Evolutionary conservation across 92 coral and sea anemone genomes (phyloP), one percentile per base, ranked within the genome.

Genomic region (Muricea muricata): DNA sequence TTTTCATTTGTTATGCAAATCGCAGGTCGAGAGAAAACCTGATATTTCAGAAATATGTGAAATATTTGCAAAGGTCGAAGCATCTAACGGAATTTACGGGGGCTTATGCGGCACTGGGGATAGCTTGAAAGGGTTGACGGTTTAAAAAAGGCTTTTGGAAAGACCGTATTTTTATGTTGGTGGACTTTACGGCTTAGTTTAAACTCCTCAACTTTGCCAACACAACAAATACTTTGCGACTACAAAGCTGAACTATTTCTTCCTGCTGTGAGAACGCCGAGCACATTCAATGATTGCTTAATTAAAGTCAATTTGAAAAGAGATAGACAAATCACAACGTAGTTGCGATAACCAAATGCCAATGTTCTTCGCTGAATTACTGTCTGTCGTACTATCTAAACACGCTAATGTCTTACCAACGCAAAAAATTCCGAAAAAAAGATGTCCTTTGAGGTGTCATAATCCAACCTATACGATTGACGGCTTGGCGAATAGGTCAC

Each of bases 291-390:
- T 13, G 70, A 78, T 0, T 39, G 20, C 46, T 78, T 78, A 78
- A 78, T 78, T 78, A 78, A 78, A 78, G 83, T 78, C 83, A 78
- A 57, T 78, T 78, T 78, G 35, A 58, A 78, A 56, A 78, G 32
- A 56, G 48, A 78, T 33, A 17, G 42, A 3, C 33, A 31, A 15
- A 50, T 31, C 81, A 28, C 37, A 76, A 7, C 66, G 42, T 30
- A 26, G 60, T 18, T 28, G 28, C 52, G 65, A 76, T 50, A 76
- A 76, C 41, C 30, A 14, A 50, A 76, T 31, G 30, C 65, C 68
- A 13, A 3, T 29, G 14, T 18, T 10, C 47, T 32, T 21, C 81
- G 7, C 67, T 48, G 67, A 23, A 32, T 73, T 73, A 42, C 79
- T 46, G 30, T 23, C 34, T 3, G 60, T 26, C 28, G 30, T 7